Base-by-base conservation (phyloP, 2,113 vertebrate genomes). In the Pterocles burchelli region DNA sequence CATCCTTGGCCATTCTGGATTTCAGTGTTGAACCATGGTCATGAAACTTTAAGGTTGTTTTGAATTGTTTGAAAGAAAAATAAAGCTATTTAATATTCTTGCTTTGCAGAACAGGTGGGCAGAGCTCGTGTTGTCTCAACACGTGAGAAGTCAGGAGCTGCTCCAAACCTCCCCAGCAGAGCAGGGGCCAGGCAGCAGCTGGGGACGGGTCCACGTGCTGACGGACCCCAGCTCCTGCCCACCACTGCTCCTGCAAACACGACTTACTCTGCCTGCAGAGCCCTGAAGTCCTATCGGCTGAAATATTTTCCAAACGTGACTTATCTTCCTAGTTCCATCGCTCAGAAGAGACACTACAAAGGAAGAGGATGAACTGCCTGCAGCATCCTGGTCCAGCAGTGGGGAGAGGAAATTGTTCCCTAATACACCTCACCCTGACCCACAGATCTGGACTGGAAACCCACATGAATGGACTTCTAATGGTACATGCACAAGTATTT, bases 401-500 rank as follows among this genome's bases (percentile, higher is more conserved):
- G 6, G 45, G 52, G 17, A 80, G 33, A 21, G 33, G 36, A 74
- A 55, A n/a, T 13, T 11, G 31, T 33, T 24, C 29, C 51, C 51
- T 22, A 55, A 46, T 13, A 13, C 17, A 26, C 31, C 41, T 26
- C 24, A 43, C 17, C 18, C 34, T 52, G 12, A 41, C 41, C 41
- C 41, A 41, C 41, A 41, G 41, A 13, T 41, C 41, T 41, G 25
- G 26, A 6, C 18, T 19, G 22, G 25, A 76, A 65, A 54, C 11
- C 19, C 5, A 45, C 31, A 14, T 0, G 0, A 4, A 46, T 0
- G 7, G 18, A 24, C 55, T 21, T 33, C 17, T 7, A 52, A 29
- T 0, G 0, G 29, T 8, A 51, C 9, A 22, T 0, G 26, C 8
- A 6, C 22, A 5, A 25, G 46, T 43, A 51, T 31, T 66, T 18